phyloP scores from a whole-genome alignment of 2,888 invertebrate genomes.

The Amphimallon solstitiale region DNA sequence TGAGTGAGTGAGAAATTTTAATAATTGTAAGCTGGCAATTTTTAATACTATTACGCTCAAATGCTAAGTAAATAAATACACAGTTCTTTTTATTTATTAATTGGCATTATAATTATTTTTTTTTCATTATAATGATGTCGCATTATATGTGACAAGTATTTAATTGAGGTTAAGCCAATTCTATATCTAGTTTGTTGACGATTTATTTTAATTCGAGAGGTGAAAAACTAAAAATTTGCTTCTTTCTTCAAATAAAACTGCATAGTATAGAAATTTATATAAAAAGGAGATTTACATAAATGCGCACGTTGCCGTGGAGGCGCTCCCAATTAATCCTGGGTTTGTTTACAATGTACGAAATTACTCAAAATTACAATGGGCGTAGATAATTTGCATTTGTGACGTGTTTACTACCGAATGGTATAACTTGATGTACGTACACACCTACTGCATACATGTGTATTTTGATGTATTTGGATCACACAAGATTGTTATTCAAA shows the following conservation, averaged over 20 bases:
- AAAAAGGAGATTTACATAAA: neutral
- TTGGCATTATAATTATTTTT: too few relatives aligned
- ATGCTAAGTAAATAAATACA: conserved; percentile 9
- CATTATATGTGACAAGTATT: neutral
- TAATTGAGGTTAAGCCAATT: conserved; percentile 1
- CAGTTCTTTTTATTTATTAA: conserved; percentile 2
- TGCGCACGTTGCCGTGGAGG: neutral
- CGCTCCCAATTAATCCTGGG: neutral
- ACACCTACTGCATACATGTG: too few relatives aligned
- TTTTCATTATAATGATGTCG: neutral
- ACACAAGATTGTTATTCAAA: too few relatives aligned
- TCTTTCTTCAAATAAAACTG: conserved; percentile 10
- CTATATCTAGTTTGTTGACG: neutral
- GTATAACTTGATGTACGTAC: neutral
- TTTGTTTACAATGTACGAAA: neutral
- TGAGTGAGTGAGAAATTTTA: too few relatives aligned
- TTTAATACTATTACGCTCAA: neutral
- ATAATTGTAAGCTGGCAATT: neutral
- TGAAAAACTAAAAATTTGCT: conserved; percentile 12
- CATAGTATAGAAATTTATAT: neutral
- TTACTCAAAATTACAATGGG: neutral
- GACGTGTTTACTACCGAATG: neutral
- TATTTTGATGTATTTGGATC: too few relatives aligned
- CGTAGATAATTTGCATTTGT: neutral
- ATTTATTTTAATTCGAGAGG: conserved; percentile 12